Evolutionary conservation across 2,113 vertebrate species (phyloP), one percentile per base, ranked within the genome.

Genomic region (Melozone crissalis): DNA sequence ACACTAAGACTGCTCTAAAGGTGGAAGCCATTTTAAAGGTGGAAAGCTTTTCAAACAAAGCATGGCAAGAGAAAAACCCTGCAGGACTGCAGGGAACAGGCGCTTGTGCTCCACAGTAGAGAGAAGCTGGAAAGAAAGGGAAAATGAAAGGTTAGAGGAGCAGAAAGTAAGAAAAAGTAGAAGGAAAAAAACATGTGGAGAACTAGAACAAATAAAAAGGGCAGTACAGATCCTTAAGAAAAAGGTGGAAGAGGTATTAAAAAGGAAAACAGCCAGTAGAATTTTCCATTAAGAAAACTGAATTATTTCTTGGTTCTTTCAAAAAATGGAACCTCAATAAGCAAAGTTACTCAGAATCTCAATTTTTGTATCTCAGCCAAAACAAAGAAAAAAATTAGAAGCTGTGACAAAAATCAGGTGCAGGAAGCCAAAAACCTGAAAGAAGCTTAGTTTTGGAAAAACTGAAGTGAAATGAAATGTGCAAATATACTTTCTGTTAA

Each of bases 401-500:
- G 39, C 68, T 78, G 19, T 54, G 4, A 55, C 78, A 80, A 87
- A 85, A 88, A 77, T 41, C 23, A 44, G 41, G 35, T 41, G 58
- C 20, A 39, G 47, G 35, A 87, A 90, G 57, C 22, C 44, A 90
- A 72, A 96, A 84, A 37, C 55, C 35, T 54, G 22, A 37, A 71
- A 82, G 69, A 33, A 81, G 33, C 33, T 85, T 66, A 62, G 33
- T 84, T 75, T 75, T 84, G 26, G 33, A 91, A 62, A 92, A 66
- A 52, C 17, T 44, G 41, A 84, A 89, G 22, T 59, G 47, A 78
- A 90, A 86, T 5, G 0, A 79, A 93, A 93, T 72, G 39, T 58
- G 31, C 62, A 93, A 94, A 88, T 43, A 62, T n/a, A 52, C 19
- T 81, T 93, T 84, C 61, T 75, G 23, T 67, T 92, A 90, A 78